Conservation (phyloP, 2,888 invertebrate species). For the Callyntrura guangdongensis region DNA sequence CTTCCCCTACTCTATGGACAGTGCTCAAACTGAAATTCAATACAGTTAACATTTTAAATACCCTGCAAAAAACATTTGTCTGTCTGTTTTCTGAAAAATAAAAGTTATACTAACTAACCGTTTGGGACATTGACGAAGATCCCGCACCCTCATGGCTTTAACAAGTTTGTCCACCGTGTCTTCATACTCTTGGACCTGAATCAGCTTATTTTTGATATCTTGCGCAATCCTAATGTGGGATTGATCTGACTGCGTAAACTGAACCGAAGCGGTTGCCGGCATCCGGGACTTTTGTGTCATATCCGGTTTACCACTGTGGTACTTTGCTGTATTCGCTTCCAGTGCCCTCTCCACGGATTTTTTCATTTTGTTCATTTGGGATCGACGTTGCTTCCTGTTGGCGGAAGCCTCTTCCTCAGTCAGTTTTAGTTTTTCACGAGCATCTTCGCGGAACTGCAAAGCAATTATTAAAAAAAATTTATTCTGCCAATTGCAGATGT, state of each 20-base stretch:
- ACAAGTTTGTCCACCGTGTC: slow-evolving; percentile 49
- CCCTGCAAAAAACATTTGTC: too few relatives aligned
- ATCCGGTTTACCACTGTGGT: not conserved
- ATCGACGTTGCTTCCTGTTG: slow-evolving; percentile 46
- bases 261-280: not conserved
- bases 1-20: slow-evolving; percentile 31
- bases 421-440: slow-evolving; percentile 40
- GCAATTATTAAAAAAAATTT: not conserved
- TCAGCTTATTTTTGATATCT: slow-evolving; percentile 46
- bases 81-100: not conserved
- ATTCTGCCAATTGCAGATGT: too few relatives aligned
- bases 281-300: not conserved
- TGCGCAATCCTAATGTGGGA: not conserved
- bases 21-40: slow-evolving; percentile 40
- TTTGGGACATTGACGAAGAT: slow-evolving; percentile 68
- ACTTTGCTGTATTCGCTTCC: slow-evolving; percentile 43
- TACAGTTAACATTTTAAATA: too few relatives aligned
- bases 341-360: slow-evolving; percentile 62
- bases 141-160: slow-evolving; percentile 57
- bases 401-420: slow-evolving; percentile 57
- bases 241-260: not conserved
- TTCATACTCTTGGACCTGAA: slow-evolving; percentile 54
- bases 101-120: slow-evolving; percentile 7
- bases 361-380: slow-evolving; percentile 69
- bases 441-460: slow-evolving; percentile 52